A percentile compares a stretch with the other conserved stretches of the same genome.
These are phyloP conservation scores for Ginglymostoma cirratum DNA, from an alignment of 2,113 vertebrate species.

Conservation along the genomic window DNA sequence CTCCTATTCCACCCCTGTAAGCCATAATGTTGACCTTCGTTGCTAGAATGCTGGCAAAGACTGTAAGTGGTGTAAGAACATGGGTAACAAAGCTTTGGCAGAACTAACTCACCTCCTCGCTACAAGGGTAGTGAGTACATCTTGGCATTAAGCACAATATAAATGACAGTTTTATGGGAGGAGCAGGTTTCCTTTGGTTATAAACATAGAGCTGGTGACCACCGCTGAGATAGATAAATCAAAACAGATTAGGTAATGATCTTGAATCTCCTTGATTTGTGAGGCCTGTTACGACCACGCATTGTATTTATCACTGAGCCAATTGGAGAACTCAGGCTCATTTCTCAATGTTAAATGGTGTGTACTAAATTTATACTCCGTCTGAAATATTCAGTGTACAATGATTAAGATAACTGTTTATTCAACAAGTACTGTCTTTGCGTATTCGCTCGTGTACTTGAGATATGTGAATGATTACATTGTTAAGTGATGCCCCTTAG, in stretches of 20 bases:
- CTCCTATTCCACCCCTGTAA: background rate
- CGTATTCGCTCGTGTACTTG: no score
- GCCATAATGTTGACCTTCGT: background rate
- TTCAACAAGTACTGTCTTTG: background rate
- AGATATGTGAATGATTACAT: no score
- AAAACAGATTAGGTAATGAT: background rate
- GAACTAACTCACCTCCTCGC: background rate
- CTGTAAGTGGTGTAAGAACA: background rate
- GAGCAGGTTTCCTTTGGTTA: background rate
- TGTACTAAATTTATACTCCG: background rate
- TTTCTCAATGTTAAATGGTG: background rate
- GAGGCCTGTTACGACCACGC: background rate
- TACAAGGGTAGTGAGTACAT: background rate
- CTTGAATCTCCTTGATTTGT: background rate
- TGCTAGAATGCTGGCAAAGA: background rate
- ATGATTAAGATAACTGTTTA: background rate
- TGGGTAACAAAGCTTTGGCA: background rate
- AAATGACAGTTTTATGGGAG: background rate
- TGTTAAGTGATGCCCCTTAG: background rate
- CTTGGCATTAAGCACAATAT: background rate
- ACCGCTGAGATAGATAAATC: background rate
- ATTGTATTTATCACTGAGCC: background rate
- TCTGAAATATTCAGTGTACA: background rate
- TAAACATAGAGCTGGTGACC: background rate
- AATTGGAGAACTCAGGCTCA: background rate